Evolutionary conservation across 2,113 vertebrate genomes (phyloP).

Genomic region (Perca schrenkii): DNA sequence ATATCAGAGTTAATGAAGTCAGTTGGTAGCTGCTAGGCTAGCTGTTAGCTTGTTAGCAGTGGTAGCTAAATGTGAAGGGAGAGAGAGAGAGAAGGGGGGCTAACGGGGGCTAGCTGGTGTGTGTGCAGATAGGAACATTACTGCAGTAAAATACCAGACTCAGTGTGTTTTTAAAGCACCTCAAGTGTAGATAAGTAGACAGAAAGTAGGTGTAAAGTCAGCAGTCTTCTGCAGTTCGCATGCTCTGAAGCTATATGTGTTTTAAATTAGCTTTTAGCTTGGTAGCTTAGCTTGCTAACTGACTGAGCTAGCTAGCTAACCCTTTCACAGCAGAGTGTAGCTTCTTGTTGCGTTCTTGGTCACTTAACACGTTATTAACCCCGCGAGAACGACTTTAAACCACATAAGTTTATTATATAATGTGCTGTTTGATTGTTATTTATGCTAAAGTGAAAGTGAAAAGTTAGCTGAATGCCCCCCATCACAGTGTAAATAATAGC

Average conservation of each 20-base stretch:
- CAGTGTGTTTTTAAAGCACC: background rate
- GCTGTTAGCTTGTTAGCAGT: conserved; percentile 45
- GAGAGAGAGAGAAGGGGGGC: too few species aligned
- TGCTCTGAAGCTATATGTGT: background rate
- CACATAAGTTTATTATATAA: rapidly evolving
- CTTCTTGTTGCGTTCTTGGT: background rate
- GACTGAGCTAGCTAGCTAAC: background rate
- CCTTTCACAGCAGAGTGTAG: background rate
- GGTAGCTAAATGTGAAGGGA: conserved; percentile 10
- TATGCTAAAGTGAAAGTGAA: background rate
- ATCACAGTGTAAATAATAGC: too few species aligned
- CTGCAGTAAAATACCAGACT: background rate
- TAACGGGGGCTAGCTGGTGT: background rate
- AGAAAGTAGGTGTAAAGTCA: conserved; percentile 3
- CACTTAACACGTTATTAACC: background rate
- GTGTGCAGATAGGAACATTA: background rate
- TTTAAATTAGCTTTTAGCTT: conserved; percentile 11
- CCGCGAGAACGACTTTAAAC: background rate
- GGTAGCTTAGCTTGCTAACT: conserved; percentile 32
- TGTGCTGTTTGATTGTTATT: background rate
- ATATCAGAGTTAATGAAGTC: conserved; percentile 44
- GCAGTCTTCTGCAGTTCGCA: background rate
- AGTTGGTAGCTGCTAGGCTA: conserved; percentile 60
- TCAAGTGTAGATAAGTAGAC: background rate
- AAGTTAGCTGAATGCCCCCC: background rate